Evolutionary conservation across 2,113 vertebrate genomes (phyloP).

Genomic region (Dromaius novaehollandiae): DNA sequence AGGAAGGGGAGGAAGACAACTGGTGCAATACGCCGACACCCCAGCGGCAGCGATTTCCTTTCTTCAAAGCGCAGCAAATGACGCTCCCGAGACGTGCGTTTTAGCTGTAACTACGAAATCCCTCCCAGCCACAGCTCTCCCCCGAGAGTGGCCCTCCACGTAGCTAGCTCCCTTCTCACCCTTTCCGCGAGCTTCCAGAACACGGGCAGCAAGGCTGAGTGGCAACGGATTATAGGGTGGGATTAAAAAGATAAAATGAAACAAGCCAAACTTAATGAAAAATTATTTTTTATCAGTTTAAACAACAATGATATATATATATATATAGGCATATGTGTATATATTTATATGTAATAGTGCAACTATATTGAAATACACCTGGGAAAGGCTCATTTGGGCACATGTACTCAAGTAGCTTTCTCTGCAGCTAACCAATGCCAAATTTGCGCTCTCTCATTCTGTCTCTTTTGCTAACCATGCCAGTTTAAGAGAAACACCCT

Average conservation of each 20-base stretch:
- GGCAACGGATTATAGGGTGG: background rate
- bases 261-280: background rate
- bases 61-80: background rate
- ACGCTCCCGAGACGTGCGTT: background rate
- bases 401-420: background rate
- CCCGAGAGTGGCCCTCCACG: background rate
- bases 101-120: background rate
- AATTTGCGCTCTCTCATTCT: constrained; percentile 16
- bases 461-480: constrained; percentile 37
- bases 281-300: background rate
- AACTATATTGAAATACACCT: background rate
- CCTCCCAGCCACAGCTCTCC: background rate
- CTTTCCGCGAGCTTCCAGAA: background rate
- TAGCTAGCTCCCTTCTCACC: background rate
- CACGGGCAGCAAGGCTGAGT: background rate
- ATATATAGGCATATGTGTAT: background rate
- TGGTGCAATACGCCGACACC: fast-evolving
- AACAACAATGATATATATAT: background rate
- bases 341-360: background rate
- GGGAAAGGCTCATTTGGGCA: background rate
- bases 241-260: background rate
- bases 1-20: background rate
- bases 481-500: constrained; percentile 51
- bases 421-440: constrained; percentile 3
- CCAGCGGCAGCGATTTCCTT: background rate